phyloP scores from a whole-genome alignment of 2,888 invertebrate genomes.

The Drosophila leonis region DNA sequence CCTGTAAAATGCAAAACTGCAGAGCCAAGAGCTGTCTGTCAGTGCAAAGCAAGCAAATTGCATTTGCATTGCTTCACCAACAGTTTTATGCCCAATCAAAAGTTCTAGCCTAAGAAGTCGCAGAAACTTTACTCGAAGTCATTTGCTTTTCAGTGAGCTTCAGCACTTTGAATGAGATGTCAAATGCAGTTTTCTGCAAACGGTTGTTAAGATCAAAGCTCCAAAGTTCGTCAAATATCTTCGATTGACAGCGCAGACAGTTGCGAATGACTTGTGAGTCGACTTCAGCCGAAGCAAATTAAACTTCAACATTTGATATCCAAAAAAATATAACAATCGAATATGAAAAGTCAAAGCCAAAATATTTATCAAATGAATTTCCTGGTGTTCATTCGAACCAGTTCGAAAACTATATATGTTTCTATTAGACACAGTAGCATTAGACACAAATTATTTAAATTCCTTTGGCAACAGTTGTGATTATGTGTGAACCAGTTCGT shows the following conservation, averaged over 20 bases:
- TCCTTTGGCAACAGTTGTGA: too few relatives aligned
- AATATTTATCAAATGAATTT: too few relatives aligned
- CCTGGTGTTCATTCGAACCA: too few relatives aligned
- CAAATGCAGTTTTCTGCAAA: not conserved
- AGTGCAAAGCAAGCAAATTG: not conserved
- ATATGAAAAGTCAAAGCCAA: too few relatives aligned
- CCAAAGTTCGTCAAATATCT: not conserved
- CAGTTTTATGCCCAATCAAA: not conserved
- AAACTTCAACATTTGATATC: not conserved
- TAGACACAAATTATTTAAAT: too few relatives aligned
- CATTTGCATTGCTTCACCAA: not conserved
- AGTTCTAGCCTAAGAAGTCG: not conserved
- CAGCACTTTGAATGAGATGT: not conserved
- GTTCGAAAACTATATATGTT: too few relatives aligned
- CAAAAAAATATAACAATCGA: too few relatives aligned
- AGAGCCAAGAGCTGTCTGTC: not conserved
- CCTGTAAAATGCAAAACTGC: not conserved
- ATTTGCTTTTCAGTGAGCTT: not conserved
- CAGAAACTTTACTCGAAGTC: not conserved
- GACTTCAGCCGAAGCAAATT: not conserved
- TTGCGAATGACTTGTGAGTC: not conserved
- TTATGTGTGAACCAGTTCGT: too few relatives aligned
- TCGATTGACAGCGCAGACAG: not conserved
- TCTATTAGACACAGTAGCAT: too few relatives aligned
- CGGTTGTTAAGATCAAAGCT: not conserved